A percentile compares a stretch with the other conserved stretches of the same genome.
Conservation (phyloP, 2,888 invertebrate genomes). For the Campoplex nolae region DNA sequence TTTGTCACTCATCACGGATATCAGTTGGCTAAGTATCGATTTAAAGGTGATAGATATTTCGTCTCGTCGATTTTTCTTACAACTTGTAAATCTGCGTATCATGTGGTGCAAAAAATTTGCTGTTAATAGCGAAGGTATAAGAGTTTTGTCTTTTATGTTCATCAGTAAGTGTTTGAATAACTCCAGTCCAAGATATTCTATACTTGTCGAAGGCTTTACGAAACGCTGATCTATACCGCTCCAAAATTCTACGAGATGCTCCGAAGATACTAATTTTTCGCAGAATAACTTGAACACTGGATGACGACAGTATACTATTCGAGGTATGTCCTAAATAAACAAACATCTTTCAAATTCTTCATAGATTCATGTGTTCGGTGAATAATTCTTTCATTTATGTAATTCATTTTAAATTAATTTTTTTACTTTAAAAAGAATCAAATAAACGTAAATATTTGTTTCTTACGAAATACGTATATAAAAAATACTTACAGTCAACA, state of each 20-base stretch:
- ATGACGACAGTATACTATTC: slow-evolving; percentile 87
- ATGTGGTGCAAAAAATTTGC: slow-evolving; percentile 88
- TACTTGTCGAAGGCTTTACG: slow-evolving; percentile 86
- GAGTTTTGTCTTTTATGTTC: slow-evolving; percentile 84
- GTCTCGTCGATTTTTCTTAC: slow-evolving; percentile 87
- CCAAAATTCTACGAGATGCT: slow-evolving; percentile 87
- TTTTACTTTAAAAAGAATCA: background rate
- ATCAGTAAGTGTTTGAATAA: slow-evolving; percentile 87
- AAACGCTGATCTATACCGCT: slow-evolving; percentile 85
- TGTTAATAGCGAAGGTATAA: slow-evolving; percentile 87
- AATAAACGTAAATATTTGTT: background rate
- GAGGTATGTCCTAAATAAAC: slow-evolving; percentile 87
- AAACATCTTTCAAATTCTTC: slow-evolving; percentile 29
- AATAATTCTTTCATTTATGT: background rate
- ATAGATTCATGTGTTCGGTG: background rate
- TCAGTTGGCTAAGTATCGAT: slow-evolving; percentile 86
- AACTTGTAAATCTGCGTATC: slow-evolving; percentile 87
- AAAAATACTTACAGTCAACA: slow-evolving; percentile 87
- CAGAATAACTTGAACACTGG: slow-evolving; percentile 89
- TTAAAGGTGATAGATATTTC: slow-evolving; percentile 87
- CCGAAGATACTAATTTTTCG: slow-evolving; percentile 85
- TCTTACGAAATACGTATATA: background rate
- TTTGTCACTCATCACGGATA: slow-evolving; percentile 85
- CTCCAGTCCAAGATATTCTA: slow-evolving; percentile 87
- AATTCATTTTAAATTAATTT: background rate